Base-by-base conservation (phyloP, 2,888 invertebrate species). In the Caenorhabditis sinica region DNA sequence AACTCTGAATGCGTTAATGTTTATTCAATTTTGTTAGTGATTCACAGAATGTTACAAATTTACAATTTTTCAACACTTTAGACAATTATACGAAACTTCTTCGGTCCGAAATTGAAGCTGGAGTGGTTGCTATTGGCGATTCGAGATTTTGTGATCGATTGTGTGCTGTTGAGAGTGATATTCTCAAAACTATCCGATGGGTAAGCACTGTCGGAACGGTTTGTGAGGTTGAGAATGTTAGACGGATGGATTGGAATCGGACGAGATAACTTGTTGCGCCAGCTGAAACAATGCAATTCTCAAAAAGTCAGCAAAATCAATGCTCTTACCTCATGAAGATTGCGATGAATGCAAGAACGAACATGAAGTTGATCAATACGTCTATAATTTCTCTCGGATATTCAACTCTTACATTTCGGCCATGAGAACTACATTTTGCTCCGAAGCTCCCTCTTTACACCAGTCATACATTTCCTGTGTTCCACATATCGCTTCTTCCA, bases 211-310 rank as follows among this genome's bases (percentile, higher is more conserved):
- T 25, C 11, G 1, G 51, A 53, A 28, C 56, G 56, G 28, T 33
- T 33, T 5, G 65, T 30, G n/a, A 72, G 45, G 13, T 49, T 72
- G 17, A 80, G 72, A 65, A 72, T 72, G 8, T 80, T 63, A 11
- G 80, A 80, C 2, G 80, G 72, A n/a, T 80, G 80, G 15, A 80
- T 20, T 2, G 80, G 80, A 8, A 58, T 28, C 11, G 80, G 72
- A 15, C 65, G 65, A 1, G 45, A 36, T 49, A 20, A 58, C 13
- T 65, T 72, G 33, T 33, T 15, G 45, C 63, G 56, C 80, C 80
- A 80, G 28, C 80, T 80, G 66, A 40, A 79, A 79, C 30, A 40
- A 23, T 23, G 3, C 6, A 17, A 40, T 20, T 61, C n/a, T n/a
- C n/a, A 40, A 15, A 17, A 15, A n/a, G n/a, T n/a, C n/a, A n/a